Conservation (phyloP, 2,797 vertebrate species). For the Muscicapa comitata region DNA sequence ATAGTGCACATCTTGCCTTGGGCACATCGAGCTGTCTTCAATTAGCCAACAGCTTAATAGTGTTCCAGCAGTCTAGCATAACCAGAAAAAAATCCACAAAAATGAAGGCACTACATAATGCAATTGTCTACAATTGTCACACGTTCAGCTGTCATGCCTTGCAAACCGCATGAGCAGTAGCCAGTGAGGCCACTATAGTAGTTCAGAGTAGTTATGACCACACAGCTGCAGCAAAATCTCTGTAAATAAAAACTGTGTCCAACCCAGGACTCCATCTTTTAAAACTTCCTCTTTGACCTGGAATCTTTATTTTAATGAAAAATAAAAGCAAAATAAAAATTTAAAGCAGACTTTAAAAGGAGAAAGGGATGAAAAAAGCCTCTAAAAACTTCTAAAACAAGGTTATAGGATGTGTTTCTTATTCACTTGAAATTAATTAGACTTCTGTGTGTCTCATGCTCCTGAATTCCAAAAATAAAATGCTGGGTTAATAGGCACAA, state of each 20-base stretch:
- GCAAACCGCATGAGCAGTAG: background rate
- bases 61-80: background rate
- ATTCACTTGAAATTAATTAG: background rate
- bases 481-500: background rate
- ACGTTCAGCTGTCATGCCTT: background rate
- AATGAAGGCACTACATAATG: background rate
- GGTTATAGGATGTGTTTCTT: background rate
- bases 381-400: background rate
- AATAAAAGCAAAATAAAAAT: too few relatives aligned
- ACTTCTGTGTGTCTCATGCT: background rate
- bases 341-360: background rate
- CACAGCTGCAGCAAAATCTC: background rate
- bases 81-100: background rate
- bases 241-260: background rate
- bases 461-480: background rate
- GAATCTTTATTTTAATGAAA: background rate
- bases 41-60: background rate
- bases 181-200: background rate
- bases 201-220: background rate
- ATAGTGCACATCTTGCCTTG: background rate
- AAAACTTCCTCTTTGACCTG: background rate
- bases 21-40: background rate
- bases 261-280: background rate
- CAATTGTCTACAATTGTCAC: too few relatives aligned
- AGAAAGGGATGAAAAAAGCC: background rate